phyloP scores from a whole-genome alignment of 2,888 invertebrate genomes.

The Mystacides longicornis region DNA sequence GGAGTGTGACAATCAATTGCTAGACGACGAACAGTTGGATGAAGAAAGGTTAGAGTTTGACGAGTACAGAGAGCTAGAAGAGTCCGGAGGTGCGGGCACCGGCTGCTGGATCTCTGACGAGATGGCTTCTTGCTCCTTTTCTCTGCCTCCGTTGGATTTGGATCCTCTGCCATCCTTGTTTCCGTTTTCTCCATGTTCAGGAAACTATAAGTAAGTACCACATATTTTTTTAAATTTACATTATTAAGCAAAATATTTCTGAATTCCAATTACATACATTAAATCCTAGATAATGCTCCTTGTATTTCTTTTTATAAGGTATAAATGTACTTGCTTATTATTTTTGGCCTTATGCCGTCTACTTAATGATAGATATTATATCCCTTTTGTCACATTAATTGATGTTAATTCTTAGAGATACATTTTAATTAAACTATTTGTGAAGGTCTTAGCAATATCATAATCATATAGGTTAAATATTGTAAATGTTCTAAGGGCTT shows the following conservation, averaged over 20 bases:
- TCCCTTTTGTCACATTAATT: too few species aligned
- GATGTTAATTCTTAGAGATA: too few species aligned
- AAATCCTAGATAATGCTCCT: too few species aligned
- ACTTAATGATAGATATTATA: too few species aligned
- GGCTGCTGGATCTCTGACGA: slow-evolving; percentile 27
- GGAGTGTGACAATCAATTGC: slow-evolving; percentile 34
- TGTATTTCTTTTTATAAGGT: too few species aligned
- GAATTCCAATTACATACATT: too few species aligned
- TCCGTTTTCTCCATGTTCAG: slow-evolving; percentile 77
- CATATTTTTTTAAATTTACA: not conserved
- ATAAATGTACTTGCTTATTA: too few species aligned
- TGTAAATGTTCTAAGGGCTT: too few species aligned
- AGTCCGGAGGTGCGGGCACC: slow-evolving; percentile 9
- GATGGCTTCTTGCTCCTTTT: slow-evolving; percentile 47
- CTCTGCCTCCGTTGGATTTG: slow-evolving; percentile 74
- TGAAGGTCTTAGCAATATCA: too few species aligned
- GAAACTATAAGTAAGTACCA: slow-evolving; percentile 61
- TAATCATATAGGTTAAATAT: too few species aligned
- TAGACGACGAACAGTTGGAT: slow-evolving; percentile 7
- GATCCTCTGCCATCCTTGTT: slow-evolving; percentile 83
- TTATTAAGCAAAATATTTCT: not conserved
- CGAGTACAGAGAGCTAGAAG: slow-evolving; percentile 8
- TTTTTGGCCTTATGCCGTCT: too few species aligned
- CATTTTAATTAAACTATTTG: too few species aligned
- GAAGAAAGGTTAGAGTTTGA: slow-evolving; percentile 12